Evolutionary conservation across 2,888 invertebrate species (phyloP).

Genomic region (Caenorhabditis sulstoni): DNA sequence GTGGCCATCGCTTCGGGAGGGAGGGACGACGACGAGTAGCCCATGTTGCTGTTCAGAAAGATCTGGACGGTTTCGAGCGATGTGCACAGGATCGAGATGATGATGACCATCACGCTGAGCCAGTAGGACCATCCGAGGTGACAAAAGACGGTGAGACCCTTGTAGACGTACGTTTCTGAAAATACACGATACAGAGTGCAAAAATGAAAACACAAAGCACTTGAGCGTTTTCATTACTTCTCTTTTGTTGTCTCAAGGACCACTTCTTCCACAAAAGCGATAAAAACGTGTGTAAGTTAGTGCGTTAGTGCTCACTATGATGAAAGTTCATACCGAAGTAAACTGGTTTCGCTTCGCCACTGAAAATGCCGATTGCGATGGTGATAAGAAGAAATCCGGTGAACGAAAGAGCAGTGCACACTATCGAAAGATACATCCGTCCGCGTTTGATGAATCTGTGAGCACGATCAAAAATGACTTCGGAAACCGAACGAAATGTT

Average conservation of each 20-base stretch:
- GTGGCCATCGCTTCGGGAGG: slow-evolving; percentile 60
- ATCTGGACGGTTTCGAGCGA: slow-evolving; percentile 49
- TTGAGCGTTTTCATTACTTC: slow-evolving; percentile 7
- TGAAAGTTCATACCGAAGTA: slow-evolving; percentile 40
- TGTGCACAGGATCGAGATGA: slow-evolving; percentile 44
- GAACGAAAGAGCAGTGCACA: slow-evolving; percentile 41
- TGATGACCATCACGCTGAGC: slow-evolving; percentile 42
- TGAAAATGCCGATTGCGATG: slow-evolving; percentile 51
- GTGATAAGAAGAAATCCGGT: slow-evolving; percentile 37
- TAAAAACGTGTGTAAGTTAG: background rate
- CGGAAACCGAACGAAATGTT: background rate
- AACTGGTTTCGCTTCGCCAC: slow-evolving; percentile 40
- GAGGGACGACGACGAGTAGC: slow-evolving; percentile 37
- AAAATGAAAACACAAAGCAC: slow-evolving; percentile 28
- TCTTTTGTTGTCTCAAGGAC: slow-evolving; percentile 21
- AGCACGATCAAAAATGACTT: background rate
- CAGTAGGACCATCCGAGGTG: slow-evolving; percentile 63
- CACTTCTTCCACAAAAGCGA: background rate
- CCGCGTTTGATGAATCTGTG: slow-evolving; percentile 38
- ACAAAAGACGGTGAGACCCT: slow-evolving; percentile 37
- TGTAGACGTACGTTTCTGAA: slow-evolving; percentile 48
- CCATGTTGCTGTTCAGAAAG: slow-evolving; percentile 47
- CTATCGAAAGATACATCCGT: slow-evolving; percentile 28
- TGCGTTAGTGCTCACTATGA: background rate
- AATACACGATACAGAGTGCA: slow-evolving; percentile 7